Evolutionary conservation across 2,113 vertebrate species (phyloP), one percentile per base, ranked within the genome.

Genomic region (Eonycteris spelaea): DNA sequence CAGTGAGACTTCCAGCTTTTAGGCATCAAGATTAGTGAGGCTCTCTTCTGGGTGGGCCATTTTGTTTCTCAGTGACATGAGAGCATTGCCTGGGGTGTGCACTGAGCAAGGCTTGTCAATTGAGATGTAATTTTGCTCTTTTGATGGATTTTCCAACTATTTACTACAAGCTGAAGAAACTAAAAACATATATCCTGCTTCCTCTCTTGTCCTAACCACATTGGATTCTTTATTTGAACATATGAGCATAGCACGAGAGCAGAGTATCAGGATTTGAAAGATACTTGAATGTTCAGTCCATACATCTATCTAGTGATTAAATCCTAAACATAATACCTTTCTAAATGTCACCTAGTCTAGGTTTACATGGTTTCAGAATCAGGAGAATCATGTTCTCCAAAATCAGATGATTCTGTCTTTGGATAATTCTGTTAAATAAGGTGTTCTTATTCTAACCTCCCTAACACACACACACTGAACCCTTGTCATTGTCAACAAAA

Each of bases 41-140:
- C 43, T 98, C 48, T 94, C 83, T 92, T 95, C 65, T 61, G 97
- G 57, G 86, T 96, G 93, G 89, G 84, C 91, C 94, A 59, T 74
- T 97, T 96, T 97, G 91, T 70, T 97, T 96, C 91, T 96, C 59
- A 68, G 82, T 93, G 97, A 97, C 93, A 90, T 19, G 79, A 93
- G 74, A 93, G 79, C 59, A 70, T 86, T 73, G 95, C 96, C 88
- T 61, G 63, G 28, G 79, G 95, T 94, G 8, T 61, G 61, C 8
- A 48, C 65, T 55, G 82, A 59, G 59, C 86, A 53, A 93, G 21
- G 35, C 83, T 85, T 97, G 95, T 96, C 97, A 95, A 75, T 26
- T 3, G 33, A 91, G 45, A 97, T 97, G 79, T 14, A 65, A 92
- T 85, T 95, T 94, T 96, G 51, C 77, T 79, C 35, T 94, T 95